Base-by-base conservation (phyloP, 2,888 invertebrate species). In the Thelaira solivaga region DNA sequence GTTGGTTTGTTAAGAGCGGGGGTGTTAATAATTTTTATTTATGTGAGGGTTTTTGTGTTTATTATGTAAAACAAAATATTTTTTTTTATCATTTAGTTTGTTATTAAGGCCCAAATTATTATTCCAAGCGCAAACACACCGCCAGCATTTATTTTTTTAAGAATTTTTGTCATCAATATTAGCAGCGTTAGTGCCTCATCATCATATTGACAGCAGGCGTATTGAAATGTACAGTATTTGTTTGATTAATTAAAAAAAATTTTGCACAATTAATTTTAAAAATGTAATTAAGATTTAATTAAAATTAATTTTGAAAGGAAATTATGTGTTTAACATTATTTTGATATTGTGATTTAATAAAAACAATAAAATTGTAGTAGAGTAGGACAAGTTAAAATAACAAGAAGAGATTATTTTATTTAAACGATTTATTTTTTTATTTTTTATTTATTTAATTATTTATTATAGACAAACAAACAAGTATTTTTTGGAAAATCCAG, bases 281-380 rank as follows among this genome's bases (percentile, higher is more conserved):
- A 59, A 49, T 49, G 57, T 59, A 68, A 68, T 68, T 45, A 57
- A 68, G 67, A 57, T 45, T 57, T n/a, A n/a, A 68, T 68, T 47
- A 36, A 68, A 57, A 68, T 57, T 68, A 69, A 47, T 69, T n/a
- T 69, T 49, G 22, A 69, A 49, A 47, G 57, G 47, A 69, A 59
- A 69, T 69, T 29, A 29, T 59, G 29, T 47, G 16, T 69, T 69
- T 68, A 39, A 59, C 59, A 18, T 61, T 51, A 41, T 69, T 69
- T 51, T 31, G 47, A 57, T 57, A 26, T 47, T 57, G 47, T 69
- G 49, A 8, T 49, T 59, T 41, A n/a, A 26, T 49, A 57, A 34
- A 16, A 36, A 16, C 49, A 29, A 41, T n/a, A n/a, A n/a, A n/a
- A n/a, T n/a, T n/a, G n/a, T n/a, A n/a, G n/a, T n/a, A 13, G 20